Evolutionary conservation across 2,888 invertebrate genomes (phyloP).

Genomic region (Nemotelus nigrinus): DNA sequence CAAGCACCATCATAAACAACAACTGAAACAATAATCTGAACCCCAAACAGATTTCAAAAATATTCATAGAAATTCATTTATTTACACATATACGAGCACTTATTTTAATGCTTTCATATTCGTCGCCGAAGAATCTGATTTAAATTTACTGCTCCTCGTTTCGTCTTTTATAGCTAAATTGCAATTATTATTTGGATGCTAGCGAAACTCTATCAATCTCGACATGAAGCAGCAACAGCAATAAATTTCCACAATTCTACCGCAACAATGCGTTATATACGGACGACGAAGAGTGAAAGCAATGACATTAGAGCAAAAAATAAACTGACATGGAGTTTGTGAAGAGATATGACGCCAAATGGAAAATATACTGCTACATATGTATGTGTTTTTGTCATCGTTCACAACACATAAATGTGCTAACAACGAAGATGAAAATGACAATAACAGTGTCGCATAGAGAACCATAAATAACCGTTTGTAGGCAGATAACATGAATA

Average conservation of each 20-base stretch:
- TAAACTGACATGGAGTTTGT: not conserved
- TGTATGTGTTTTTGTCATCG: not conserved
- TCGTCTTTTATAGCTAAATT: slow-evolving; percentile 35
- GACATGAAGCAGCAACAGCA: slow-evolving; percentile 2
- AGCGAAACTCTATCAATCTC: slow-evolving; percentile 35
- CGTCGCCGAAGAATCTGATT: slow-evolving; percentile 11
- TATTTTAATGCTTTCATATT: not conserved
- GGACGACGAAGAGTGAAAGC: slow-evolving; percentile 1
- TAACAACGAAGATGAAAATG: slow-evolving; percentile 35
- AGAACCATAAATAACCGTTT: slow-evolving; percentile 24
- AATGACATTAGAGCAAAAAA: not conserved
- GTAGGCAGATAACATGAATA: slow-evolving; percentile 29
- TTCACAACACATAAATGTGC: slow-evolving; percentile 26
- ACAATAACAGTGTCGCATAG: slow-evolving; percentile 35
- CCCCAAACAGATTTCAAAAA: too few relatives aligned
- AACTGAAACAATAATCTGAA: too few relatives aligned
- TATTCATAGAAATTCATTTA: too few relatives aligned
- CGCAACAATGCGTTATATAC: not conserved
- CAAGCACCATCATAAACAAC: too few relatives aligned
- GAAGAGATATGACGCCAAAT: not conserved
- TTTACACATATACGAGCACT: too few relatives aligned
- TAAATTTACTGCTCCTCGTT: slow-evolving; percentile 23
- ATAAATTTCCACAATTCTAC: slow-evolving; percentile 34
- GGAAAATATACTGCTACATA: not conserved
- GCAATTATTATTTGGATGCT: slow-evolving; percentile 28